Evolutionary conservation across 1,140 invertebrate genomes (phyloP).

Genomic region (Cyclargus thomasi): DNA sequence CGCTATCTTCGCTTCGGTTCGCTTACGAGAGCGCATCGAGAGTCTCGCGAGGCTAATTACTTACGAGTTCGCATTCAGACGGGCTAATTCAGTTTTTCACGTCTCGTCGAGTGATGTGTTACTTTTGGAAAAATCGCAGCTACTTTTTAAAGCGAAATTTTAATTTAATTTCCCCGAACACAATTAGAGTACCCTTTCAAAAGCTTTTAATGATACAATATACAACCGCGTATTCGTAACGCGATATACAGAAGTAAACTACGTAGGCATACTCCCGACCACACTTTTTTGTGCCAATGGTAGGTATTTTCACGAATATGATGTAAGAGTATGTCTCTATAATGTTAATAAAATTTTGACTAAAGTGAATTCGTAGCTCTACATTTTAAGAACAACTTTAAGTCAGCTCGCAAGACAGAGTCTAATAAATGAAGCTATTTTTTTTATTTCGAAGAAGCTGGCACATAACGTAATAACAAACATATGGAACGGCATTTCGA

Average conservation of each 20-base stretch:
- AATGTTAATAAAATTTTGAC: too few species aligned
- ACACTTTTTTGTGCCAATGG: background rate
- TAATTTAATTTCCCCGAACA: constrained; percentile 29
- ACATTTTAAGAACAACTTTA: too few species aligned
- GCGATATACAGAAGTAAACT: background rate
- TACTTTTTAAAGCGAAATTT: constrained; percentile 28
- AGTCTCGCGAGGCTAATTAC: constrained; percentile 71
- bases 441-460: background rate
- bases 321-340: too few species aligned
- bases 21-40: constrained; percentile 65
- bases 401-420: too few species aligned
- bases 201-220: constrained; percentile 12
- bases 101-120: constrained; percentile 53
- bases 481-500: constrained; percentile 34
- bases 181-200: constrained; percentile 29
- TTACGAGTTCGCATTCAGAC: constrained; percentile 69
- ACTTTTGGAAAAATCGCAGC: constrained; percentile 34
- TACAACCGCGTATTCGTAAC: background rate
- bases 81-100: constrained; percentile 69
- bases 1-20: constrained; percentile 65
- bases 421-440: background rate
- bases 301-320: too few species aligned
- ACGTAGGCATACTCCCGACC: background rate
- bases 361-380: too few species aligned
- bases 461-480: constrained; percentile 25